A percentile compares a stretch with the other conserved stretches of the same genome.
Evolutionary conservation across 2,888 invertebrate species (phyloP).

Genomic region (Miltochrista miniata): DNA sequence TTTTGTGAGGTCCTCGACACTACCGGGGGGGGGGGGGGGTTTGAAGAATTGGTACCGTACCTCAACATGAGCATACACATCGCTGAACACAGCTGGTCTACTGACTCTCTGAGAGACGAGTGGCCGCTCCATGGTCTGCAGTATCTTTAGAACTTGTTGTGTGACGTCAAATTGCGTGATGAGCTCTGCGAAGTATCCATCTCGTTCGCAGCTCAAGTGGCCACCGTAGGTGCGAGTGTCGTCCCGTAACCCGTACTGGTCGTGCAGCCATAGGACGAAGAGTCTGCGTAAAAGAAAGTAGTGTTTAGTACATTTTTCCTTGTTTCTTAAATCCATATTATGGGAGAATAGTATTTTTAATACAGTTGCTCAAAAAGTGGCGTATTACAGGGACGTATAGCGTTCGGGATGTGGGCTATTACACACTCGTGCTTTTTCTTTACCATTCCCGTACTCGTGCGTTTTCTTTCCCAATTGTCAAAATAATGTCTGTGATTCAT

Average conservation of each 20-base stretch:
- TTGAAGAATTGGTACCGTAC: conserved; percentile 45
- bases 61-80: conserved; percentile 73
- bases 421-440: too few relatives aligned
- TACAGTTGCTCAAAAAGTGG: too few relatives aligned
- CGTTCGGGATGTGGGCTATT: too few relatives aligned
- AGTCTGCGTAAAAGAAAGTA: conserved; percentile 41
- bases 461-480: too few relatives aligned
- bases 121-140: conserved; percentile 68
- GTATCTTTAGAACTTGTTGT: conserved; percentile 65
- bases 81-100: conserved; percentile 63
- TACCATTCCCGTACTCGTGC: too few relatives aligned
- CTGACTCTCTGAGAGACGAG: conserved; percentile 64
- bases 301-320: background rate
- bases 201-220: conserved; percentile 60
- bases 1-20: too few relatives aligned
- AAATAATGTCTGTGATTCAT: too few relatives aligned
- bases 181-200: conserved; percentile 71
- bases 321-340: too few relatives aligned
- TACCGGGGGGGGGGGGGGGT: too few relatives aligned
- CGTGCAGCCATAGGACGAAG: conserved; percentile 74
- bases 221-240: conserved; percentile 56
- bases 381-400: too few relatives aligned
- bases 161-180: conserved; percentile 68
- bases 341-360: too few relatives aligned
- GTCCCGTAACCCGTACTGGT: conserved; percentile 66